Conservation (phyloP, 2,113 vertebrate genomes). For the Hyperopisus bebe region DNA sequence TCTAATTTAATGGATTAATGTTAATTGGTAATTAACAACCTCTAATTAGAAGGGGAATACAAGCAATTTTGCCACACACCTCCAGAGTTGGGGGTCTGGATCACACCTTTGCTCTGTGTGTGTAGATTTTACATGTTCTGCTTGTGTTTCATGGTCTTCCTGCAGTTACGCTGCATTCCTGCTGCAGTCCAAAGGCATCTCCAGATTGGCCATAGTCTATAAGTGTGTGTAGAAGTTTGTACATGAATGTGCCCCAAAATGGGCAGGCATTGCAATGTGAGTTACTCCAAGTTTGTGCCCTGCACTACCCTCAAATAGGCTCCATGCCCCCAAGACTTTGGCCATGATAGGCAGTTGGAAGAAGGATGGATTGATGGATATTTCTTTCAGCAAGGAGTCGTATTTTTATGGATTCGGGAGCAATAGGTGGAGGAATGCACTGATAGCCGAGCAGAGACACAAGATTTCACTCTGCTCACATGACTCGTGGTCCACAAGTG, state of each 20-base stretch:
- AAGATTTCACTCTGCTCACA: background rate
- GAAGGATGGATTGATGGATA: background rate
- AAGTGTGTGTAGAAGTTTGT: background rate
- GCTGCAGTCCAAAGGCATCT: background rate
- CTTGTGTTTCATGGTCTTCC: background rate
- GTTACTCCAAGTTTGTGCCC: background rate
- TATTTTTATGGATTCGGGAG: constrained; percentile 41
- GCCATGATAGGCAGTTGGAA: background rate
- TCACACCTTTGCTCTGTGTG: background rate
- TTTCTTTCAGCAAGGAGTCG: constrained; percentile 19
- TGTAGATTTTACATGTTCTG: background rate
- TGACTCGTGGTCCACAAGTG: background rate
- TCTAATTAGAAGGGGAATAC: constrained; percentile 54
- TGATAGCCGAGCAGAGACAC: background rate
- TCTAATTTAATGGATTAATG: constrained; percentile 64
- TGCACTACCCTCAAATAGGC: background rate
- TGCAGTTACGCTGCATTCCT: background rate
- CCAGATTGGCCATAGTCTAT: background rate
- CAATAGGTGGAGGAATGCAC: constrained; percentile 31
- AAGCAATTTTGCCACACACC: background rate
- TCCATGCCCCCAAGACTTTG: background rate
- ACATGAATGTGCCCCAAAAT: background rate
- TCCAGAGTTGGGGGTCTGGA: background rate
- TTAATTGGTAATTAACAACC: constrained; percentile 67
- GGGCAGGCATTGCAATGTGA: background rate